Evolutionary conservation across 2,888 invertebrate species (phyloP).

Genomic region (Gymnosoma rotundatum): DNA sequence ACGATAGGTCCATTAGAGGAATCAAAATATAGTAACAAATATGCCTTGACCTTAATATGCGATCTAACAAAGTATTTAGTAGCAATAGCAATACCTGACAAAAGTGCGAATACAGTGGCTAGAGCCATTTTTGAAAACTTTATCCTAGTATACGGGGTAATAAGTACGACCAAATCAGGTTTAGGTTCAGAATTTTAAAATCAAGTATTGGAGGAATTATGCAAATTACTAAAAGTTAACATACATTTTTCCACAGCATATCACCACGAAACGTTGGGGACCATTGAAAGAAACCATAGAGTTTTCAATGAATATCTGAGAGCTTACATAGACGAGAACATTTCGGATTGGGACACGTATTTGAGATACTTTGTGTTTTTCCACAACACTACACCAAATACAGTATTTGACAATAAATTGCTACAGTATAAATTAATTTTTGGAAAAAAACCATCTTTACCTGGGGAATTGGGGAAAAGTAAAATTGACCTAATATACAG

Average conservation of each 20-base stretch:
- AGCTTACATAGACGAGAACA: background rate
- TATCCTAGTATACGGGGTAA: background rate
- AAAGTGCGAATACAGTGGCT: too few species aligned
- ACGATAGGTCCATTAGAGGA: constrained; percentile 68
- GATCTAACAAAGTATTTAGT: background rate
- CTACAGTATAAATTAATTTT: too few species aligned
- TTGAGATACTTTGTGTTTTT: too few species aligned
- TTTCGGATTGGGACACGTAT: too few species aligned
- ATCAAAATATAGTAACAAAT: constrained; percentile 15
- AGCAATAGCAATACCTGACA: background rate
- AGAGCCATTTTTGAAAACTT: background rate
- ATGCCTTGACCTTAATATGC: background rate
- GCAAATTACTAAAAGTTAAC: background rate
- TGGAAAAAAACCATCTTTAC: too few species aligned
- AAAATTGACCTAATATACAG: too few species aligned
- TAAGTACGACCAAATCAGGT: background rate
- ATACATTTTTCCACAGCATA: background rate
- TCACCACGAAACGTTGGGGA: background rate
- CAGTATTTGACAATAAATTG: too few species aligned
- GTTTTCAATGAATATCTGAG: too few species aligned
- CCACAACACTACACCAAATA: too few species aligned
- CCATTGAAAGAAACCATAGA: background rate
- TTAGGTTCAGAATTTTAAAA: background rate
- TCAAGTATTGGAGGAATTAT: background rate
- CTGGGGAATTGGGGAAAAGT: too few species aligned